Evolutionary conservation across 2,888 invertebrate genomes (phyloP).

Genomic region (Autographa gamma): DNA sequence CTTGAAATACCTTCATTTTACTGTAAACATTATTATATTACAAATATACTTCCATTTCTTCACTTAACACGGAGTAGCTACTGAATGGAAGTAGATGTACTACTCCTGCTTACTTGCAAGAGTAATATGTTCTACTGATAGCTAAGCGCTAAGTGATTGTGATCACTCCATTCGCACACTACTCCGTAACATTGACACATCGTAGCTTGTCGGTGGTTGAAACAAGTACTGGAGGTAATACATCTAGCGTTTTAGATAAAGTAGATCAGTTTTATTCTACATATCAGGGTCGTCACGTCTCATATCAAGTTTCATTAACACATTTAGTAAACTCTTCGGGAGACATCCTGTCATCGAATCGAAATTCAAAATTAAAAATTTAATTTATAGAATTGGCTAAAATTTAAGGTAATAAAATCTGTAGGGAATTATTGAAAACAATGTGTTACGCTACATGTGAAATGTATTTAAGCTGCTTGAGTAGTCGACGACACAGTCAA

Average conservation of each 20-base stretch:
- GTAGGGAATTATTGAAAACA: slow-evolving; percentile 74
- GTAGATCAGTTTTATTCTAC: slow-evolving; percentile 48
- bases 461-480: slow-evolving; percentile 67
- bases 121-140: background rate
- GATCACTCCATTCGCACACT: slow-evolving; percentile 30
- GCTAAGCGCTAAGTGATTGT: too few relatives aligned
- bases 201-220: slow-evolving; percentile 39
- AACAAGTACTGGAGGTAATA: slow-evolving; percentile 35
- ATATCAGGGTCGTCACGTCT: slow-evolving; percentile 63
- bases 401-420: slow-evolving; percentile 73
- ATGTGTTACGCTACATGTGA: slow-evolving; percentile 75
- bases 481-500: slow-evolving; percentile 64
- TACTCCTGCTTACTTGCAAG: background rate
- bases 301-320: slow-evolving; percentile 66
- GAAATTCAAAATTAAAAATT: slow-evolving; percentile 73
- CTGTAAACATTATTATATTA: slow-evolving; percentile 17
- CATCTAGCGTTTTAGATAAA: slow-evolving; percentile 43
- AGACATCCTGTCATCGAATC: slow-evolving; percentile 74
- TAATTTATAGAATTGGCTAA: slow-evolving; percentile 83
- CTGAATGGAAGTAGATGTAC: slow-evolving; percentile 21
- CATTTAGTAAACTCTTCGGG: slow-evolving; percentile 70
- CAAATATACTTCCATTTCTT: slow-evolving; percentile 22
- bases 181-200: slow-evolving; percentile 34
- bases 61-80: slow-evolving; percentile 20
- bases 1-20: slow-evolving; percentile 44